phyloP scores from a whole-genome alignment of 2,113 vertebrate genomes.

The Motacilla alba region DNA sequence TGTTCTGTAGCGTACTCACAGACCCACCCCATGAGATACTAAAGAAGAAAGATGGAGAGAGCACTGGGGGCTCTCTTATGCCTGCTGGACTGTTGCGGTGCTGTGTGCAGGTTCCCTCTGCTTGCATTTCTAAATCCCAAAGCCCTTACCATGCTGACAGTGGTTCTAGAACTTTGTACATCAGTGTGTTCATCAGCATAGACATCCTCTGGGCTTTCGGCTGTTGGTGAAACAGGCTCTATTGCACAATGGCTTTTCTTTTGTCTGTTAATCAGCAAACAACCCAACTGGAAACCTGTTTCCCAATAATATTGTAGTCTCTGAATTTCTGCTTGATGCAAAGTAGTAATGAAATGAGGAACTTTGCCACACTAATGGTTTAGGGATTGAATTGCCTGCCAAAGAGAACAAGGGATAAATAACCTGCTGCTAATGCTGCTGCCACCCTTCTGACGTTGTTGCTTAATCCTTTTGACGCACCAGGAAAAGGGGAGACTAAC shows the following conservation, averaged over 20 bases:
- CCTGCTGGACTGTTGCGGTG: neutral
- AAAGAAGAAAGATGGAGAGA: neutral
- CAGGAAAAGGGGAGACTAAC: neutral
- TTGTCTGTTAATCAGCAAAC: neutral
- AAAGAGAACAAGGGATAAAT: slow-evolving; percentile 39
- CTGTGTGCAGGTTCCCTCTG: neutral
- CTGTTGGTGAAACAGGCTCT: neutral
- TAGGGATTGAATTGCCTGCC: slow-evolving; percentile 26
- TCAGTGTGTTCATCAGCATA: neutral
- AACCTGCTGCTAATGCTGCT: slow-evolving; percentile 30
- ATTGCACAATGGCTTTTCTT: neutral
- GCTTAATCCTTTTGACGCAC: slow-evolving; percentile 53
- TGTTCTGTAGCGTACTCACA: neutral
- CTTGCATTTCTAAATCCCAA: neutral
- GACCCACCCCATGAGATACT: neutral
- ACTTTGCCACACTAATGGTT: neutral
- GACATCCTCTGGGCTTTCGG: neutral
- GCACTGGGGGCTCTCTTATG: fast-evolving
- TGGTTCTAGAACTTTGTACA: neutral
- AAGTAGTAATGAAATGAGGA: neutral
- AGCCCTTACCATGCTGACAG: neutral
- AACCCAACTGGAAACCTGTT: neutral
- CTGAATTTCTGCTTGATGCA: slow-evolving; percentile 4
- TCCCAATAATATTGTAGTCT: neutral
- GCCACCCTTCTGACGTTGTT: slow-evolving; percentile 40